A percentile compares a stretch with the other conserved stretches of the same genome.
phyloP scores from a whole-genome alignment of 2,113 vertebrate genomes.

The Ptilonorhynchus violaceus region DNA sequence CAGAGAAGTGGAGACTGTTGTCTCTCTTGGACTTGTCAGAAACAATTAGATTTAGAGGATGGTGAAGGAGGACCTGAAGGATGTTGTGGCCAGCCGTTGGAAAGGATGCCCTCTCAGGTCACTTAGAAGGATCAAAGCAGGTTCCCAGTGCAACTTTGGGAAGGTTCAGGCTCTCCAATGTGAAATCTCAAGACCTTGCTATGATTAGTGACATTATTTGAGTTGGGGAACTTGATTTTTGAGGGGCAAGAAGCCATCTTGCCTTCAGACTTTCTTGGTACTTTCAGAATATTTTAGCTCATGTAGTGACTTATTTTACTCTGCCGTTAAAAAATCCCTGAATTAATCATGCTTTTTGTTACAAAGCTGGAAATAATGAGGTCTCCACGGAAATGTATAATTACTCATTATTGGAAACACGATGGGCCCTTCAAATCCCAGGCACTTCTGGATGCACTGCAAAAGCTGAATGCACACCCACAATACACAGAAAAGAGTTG shows the following conservation, averaged over 20 bases:
- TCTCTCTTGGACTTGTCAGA: neutral
- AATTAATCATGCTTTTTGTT: neutral
- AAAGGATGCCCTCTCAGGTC: neutral
- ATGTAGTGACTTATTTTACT: neutral
- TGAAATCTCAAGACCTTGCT: neutral
- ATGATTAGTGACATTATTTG: neutral
- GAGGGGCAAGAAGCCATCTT: neutral
- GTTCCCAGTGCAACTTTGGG: neutral
- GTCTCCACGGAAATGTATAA: neutral
- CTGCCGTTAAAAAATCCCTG: accelerated
- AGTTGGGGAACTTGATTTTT: neutral
- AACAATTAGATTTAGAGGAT: neutral
- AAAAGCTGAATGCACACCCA: neutral
- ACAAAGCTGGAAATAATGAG: neutral
- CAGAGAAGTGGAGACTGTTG: accelerated
- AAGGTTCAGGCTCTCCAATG: neutral
- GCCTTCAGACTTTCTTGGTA: neutral
- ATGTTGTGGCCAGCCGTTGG: neutral
- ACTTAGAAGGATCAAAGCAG: neutral
- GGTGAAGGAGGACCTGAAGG: neutral
- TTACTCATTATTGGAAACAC: neutral
- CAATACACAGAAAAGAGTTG: neutral
- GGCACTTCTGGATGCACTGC: neutral
- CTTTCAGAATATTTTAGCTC: neutral
- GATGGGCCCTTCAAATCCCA: neutral